These are phyloP conservation scores for Mesochorus sp. DNA, from an alignment of 2,888 invertebrate species.

Conservation along the genomic window DNA sequence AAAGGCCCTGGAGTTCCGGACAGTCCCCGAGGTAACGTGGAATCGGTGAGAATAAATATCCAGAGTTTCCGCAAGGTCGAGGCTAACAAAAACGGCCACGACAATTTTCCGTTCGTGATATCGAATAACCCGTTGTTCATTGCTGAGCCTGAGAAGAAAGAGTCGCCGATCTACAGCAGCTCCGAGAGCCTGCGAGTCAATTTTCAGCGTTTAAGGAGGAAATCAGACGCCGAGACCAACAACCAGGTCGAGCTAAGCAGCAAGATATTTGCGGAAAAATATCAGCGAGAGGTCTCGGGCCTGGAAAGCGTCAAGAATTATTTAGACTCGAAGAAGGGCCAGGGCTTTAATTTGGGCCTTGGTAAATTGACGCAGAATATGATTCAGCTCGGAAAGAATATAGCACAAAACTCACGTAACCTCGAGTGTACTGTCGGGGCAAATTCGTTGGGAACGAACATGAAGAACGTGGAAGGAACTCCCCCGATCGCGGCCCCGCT, in stretches of 20 bases:
- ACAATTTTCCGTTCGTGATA: conserved; percentile 76
- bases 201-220: conserved; percentile 74
- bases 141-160: conserved; percentile 75
- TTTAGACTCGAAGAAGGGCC: conserved; percentile 77
- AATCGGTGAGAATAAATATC: conserved; percentile 74
- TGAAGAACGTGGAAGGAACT: conserved; percentile 67
- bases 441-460: conserved; percentile 63
- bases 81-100: conserved; percentile 74
- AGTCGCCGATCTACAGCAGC: conserved; percentile 76
- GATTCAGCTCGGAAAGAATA: conserved; percentile 78
- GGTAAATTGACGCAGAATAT: conserved; percentile 79
- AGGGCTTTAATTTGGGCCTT: conserved; percentile 76
- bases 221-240: conserved; percentile 76
- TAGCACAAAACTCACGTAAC: conserved; percentile 75
- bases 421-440: conserved; percentile 62
- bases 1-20: conserved; percentile 70
- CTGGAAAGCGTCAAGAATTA: conserved; percentile 79
- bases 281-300: conserved; percentile 77
- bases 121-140: conserved; percentile 79
- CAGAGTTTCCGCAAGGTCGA: conserved; percentile 74
- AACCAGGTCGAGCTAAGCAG: conserved; percentile 73
- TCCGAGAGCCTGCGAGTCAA: conserved; percentile 76
- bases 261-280: conserved; percentile 77
- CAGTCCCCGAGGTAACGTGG: conserved; percentile 72
- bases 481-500: conserved; percentile 36